Percentiles rank a stretch among this genome's conserved stretches.
These are phyloP conservation scores for Synaphobranchus kaupii DNA, from an alignment of 2,797 vertebrate genomes.

Conservation along the genomic window DNA sequence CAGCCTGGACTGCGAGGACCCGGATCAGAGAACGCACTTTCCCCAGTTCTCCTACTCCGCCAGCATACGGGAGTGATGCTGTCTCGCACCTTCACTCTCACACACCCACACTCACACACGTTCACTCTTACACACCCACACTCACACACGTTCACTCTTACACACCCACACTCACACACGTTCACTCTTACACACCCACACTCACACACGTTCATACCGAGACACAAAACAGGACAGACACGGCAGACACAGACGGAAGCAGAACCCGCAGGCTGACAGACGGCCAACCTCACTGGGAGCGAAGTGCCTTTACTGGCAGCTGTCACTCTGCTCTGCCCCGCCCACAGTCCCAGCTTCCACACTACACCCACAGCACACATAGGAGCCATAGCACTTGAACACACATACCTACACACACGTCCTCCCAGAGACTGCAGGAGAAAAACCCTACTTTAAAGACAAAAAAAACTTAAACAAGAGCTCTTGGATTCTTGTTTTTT, in stretches of 20 bases:
- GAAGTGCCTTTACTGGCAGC: constrained; percentile 56
- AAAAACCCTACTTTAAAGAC: constrained; percentile 9
- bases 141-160: constrained; percentile 30
- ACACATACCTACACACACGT: constrained; percentile 25
- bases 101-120: constrained; percentile 20
- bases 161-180: constrained; percentile 18
- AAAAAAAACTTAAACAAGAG: neutral
- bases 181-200: constrained; percentile 8
- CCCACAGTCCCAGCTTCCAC: constrained; percentile 43
- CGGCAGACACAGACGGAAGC: constrained; percentile 35
- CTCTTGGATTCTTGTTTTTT: neutral
- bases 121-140: constrained; percentile 29
- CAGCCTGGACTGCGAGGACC: constrained; percentile 63
- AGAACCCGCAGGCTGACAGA: constrained; percentile 38
- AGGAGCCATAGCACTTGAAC: constrained; percentile 48
- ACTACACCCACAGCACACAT: constrained; percentile 53
- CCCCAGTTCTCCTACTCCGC: constrained; percentile 86
- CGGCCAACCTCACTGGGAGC: constrained; percentile 45
- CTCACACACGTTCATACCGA: constrained; percentile 32
- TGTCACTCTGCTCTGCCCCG: constrained; percentile 43
- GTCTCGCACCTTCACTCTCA: neutral
- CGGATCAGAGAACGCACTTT: constrained; percentile 78
- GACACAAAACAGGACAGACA: constrained; percentile 2
- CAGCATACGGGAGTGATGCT: constrained; percentile 69
- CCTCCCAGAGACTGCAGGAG: constrained; percentile 16